A percentile compares a stretch with the other conserved stretches of the same genome.
These are phyloP conservation scores for Marmota flaviventris DNA, from an alignment of 2,113 vertebrate species.

Conservation along the genomic window DNA sequence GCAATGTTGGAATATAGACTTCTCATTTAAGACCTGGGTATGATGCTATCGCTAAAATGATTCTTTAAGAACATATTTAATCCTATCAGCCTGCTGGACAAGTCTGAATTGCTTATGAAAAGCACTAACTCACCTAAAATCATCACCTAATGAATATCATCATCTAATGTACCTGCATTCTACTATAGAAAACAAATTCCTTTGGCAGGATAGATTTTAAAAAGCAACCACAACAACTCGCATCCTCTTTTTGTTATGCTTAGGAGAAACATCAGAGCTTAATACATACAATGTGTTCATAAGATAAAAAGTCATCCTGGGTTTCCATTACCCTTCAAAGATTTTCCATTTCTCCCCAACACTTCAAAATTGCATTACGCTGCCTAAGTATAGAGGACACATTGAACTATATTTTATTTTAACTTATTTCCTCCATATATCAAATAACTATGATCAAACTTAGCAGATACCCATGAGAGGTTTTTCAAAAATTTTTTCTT, in stretches of 20 bases:
- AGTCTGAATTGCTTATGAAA: neutral
- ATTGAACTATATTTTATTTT: neutral
- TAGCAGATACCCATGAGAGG: neutral
- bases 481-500: neutral
- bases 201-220: neutral
- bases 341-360: neutral
- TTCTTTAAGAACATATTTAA: neutral
- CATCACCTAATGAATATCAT: neutral
- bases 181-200: neutral
- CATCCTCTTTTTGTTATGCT: slow-evolving; percentile 28
- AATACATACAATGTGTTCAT: slow-evolving; percentile 37
- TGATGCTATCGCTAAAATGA: neutral
- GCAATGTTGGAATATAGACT: neutral
- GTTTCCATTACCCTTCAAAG: neutral
- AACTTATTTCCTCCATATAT: neutral
- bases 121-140: neutral
- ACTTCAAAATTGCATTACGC: neutral
- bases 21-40: neutral
- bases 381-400: neutral
- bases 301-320: neutral
- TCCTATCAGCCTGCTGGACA: neutral
- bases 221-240: neutral
- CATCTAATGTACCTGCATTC: neutral
- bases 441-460: neutral
- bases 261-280: neutral